Conservation (phyloP, 2,113 vertebrate species). For the Struthidea cinerea region DNA sequence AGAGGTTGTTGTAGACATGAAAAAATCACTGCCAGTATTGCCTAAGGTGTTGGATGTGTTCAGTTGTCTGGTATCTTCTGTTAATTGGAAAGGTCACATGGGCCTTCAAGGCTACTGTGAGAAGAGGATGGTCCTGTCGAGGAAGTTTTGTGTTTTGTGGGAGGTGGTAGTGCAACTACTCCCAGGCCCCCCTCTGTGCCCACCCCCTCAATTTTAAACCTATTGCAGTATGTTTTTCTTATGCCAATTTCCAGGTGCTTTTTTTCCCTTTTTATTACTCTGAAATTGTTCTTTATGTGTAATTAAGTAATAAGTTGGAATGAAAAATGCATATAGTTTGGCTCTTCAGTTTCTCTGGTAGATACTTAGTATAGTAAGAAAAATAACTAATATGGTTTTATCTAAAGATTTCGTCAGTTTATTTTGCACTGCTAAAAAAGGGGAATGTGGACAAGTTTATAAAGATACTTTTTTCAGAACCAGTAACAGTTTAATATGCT, state of each 20-base stretch:
- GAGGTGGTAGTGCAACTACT: neutral
- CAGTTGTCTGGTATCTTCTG: neutral
- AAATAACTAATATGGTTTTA: neutral
- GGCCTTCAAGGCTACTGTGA: neutral
- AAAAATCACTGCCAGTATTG: neutral
- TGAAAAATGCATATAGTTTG: neutral
- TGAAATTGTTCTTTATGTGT: neutral
- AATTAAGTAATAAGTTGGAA: neutral
- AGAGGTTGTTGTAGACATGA: neutral
- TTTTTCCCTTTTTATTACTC: neutral
- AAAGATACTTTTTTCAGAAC: neutral
- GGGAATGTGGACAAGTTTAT: neutral
- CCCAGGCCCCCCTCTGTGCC: rapidly evolving
- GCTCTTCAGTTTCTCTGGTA: neutral
- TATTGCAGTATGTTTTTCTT: neutral
- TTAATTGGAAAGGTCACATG: neutral
- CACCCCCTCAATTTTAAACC: neutral
- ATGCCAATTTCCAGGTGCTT: rapidly evolving
- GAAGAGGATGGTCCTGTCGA: neutral
- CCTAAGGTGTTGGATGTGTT: neutral
- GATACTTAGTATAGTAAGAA: neutral
- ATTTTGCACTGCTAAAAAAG: neutral
- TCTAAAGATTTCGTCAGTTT: neutral
- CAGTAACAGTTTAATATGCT: neutral
- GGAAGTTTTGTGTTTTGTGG: neutral